Evolutionary conservation across 2,113 vertebrate species (phyloP).

Genomic region (Lasiurus borealis): DNA sequence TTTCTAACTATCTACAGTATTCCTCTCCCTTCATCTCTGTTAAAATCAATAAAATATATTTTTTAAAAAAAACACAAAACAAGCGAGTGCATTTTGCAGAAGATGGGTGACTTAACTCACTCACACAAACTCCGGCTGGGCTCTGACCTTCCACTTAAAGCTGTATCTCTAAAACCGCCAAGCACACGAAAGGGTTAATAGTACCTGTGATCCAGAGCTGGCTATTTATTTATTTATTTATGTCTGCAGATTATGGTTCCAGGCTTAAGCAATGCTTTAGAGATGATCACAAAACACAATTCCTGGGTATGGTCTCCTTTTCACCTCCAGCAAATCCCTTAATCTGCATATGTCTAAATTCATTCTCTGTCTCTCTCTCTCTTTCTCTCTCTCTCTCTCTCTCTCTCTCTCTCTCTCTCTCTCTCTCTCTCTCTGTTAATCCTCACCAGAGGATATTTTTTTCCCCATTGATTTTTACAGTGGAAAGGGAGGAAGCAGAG

Average conservation of each 20-base stretch:
- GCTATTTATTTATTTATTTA: background rate
- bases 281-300: background rate
- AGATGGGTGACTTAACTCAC: background rate
- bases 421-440: no score
- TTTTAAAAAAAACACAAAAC: no score
- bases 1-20: slow-evolving; percentile 13
- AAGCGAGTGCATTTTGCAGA: slow-evolving; percentile 10
- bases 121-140: background rate
- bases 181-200: background rate
- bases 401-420: no score
- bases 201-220: background rate
- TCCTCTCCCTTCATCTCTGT: no score
- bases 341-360: background rate
- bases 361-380: background rate
- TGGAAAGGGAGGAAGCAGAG: no score
- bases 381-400: no score
- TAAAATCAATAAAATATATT: no score
- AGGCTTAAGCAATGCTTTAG: background rate
- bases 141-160: no score
- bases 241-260: background rate
- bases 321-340: background rate
- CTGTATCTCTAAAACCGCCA: no score
- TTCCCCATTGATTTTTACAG: background rate
- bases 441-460: no score
- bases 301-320: background rate